Evolutionary conservation across 2,888 invertebrate genomes (phyloP), one percentile per base, ranked within the genome.

Genomic region (Eucera pruinosa): DNA sequence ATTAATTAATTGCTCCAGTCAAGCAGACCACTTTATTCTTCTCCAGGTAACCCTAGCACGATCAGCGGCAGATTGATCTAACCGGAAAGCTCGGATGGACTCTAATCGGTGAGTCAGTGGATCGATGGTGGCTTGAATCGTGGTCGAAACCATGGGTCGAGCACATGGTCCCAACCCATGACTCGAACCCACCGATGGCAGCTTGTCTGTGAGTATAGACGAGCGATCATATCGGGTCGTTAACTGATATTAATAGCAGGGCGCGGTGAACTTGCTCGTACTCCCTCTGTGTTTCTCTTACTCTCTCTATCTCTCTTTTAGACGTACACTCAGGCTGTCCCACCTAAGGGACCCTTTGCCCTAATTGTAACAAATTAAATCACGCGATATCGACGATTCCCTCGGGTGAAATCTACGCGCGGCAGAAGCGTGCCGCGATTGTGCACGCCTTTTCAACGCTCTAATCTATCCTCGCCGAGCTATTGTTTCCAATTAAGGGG

Each of bases 201-300:
- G 75, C 78, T 58, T 80, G 83, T 81, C 81, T 15, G 62, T 57
- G 39, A 36, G 57, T 81, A 85, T 82, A 86, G 89, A 86, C 88
- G 83, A 82, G 87, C 91, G 92, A 92, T 92, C 91, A 89, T 91
- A 92, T 92, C 91, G 89, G 89, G 89, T 91, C 87, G 92, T 92
- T 92, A 92, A 92, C 91, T 91, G 91, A 91, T 92, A 92, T 92
- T 92, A 92, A 92, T 92, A 91, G 92, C 90, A 89, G 91, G 92
- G 91, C 89, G 92, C 90, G 91, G 91, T 89, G 84, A 83, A 78
- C 78, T 60, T 55, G 39, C 50, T 62, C 62, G 54, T 69, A 11
- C 66, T 64, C n/a, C 50, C 36, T 48, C 30, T 45, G 30, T 50
- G 25, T 15, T 33, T 30, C 48, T 23, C 52, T 23, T 39, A 39